phyloP scores from a whole-genome alignment of 37 sponge, comb jelly and placozoan genomes.

The Eunapius fragilis region DNA sequence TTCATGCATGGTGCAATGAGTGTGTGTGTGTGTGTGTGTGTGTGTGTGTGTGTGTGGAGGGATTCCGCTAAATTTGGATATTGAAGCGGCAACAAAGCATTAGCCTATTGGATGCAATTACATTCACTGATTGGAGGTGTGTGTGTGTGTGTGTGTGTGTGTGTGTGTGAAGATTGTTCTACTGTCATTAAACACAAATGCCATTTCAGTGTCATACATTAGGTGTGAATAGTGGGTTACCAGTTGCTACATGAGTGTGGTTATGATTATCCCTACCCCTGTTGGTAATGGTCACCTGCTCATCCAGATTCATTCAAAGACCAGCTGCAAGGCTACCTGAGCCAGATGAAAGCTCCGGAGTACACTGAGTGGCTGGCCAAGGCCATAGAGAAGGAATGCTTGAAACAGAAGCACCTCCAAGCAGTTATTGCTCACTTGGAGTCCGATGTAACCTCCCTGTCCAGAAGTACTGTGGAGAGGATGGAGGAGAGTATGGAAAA shows the following conservation, averaged over 20 bases:
- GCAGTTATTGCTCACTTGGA: slow-evolving; percentile 55
- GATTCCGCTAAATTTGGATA: too few relatives aligned
- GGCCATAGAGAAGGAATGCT: slow-evolving; percentile 68
- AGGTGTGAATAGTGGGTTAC: too few relatives aligned
- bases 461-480: slow-evolving; percentile 41
- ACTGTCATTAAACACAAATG: too few relatives aligned
- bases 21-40: slow-evolving; percentile 20
- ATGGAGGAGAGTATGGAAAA: slow-evolving; percentile 65
- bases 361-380: slow-evolving; percentile 43
- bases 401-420: slow-evolving; percentile 61
- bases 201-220: too few relatives aligned
- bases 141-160: too few relatives aligned
- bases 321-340: slow-evolving; percentile 37
- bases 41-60: background rate
- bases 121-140: too few relatives aligned
- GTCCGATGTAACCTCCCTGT: slow-evolving; percentile 50
- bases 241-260: too few relatives aligned
- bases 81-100: too few relatives aligned
- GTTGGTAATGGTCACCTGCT: background rate
- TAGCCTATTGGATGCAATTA: too few relatives aligned
- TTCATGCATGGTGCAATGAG: background rate
- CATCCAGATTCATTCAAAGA: slow-evolving; percentile 33
- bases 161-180: too few relatives aligned
- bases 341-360: slow-evolving; percentile 25
- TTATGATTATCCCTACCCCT: too few relatives aligned